Conservation (phyloP, 1,140 invertebrate species). For the Colletes gigas region DNA sequence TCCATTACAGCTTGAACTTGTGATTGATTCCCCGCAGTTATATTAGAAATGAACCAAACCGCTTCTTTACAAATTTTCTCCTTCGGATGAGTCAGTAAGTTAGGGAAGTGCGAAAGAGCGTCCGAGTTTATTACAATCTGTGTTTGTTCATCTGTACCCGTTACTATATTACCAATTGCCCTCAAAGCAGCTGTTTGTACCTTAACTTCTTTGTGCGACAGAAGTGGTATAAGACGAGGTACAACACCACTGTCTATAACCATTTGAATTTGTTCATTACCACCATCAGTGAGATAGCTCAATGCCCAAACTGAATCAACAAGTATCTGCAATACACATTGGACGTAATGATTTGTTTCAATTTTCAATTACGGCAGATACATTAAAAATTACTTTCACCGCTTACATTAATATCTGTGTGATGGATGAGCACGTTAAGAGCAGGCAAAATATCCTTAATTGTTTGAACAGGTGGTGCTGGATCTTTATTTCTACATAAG, state of each 20-base stretch:
- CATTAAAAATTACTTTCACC: not conserved
- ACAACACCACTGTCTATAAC: slow-evolving; percentile 98
- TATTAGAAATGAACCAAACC: slow-evolving; percentile 99
- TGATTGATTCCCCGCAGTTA: slow-evolving; percentile 97
- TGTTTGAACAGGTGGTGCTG: slow-evolving; percentile 91
- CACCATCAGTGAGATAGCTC: slow-evolving; percentile 98
- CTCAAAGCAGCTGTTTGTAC: slow-evolving; percentile 97
- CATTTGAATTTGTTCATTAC: slow-evolving; percentile 99
- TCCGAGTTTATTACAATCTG: slow-evolving; percentile 86
- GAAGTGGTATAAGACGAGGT: slow-evolving; percentile 95
- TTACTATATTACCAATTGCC: slow-evolving; percentile 99
- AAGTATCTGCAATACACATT: slow-evolving; percentile 87
- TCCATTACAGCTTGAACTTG: slow-evolving; percentile 99
- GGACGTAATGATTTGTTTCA: not conserved
- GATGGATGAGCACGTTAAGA: slow-evolving; percentile 95
- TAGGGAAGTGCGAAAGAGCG: slow-evolving; percentile 95
- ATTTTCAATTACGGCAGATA: not conserved
- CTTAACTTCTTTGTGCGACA: slow-evolving; percentile 98
- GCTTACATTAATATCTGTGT: slow-evolving; percentile 96
- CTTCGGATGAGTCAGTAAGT: slow-evolving; percentile 93
- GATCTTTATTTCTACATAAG: slow-evolving; percentile 97
- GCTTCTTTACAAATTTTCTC: slow-evolving; percentile 96
- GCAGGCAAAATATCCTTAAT: slow-evolving; percentile 97
- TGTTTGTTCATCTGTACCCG: slow-evolving; percentile 99
- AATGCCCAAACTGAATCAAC: slow-evolving; percentile 99